These are phyloP conservation scores for Siniperca chuatsi DNA, from an alignment of 2,113 vertebrate species.

Conservation along the genomic window DNA sequence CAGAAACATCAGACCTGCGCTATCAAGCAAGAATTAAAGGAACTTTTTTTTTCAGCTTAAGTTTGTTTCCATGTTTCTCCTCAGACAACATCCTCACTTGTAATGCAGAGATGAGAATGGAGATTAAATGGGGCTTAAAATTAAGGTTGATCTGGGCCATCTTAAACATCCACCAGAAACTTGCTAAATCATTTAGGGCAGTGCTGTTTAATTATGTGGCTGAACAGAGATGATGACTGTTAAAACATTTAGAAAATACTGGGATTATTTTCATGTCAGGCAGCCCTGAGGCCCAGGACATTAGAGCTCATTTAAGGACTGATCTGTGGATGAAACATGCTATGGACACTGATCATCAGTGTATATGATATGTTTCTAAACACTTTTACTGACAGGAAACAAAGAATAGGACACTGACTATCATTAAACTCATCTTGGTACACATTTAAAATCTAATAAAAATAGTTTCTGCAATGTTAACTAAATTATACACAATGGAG, in stretches of 20 bases:
- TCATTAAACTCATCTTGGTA: neutral
- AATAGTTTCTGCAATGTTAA: neutral
- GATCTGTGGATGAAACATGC: slow-evolving; percentile 8
- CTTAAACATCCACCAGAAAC: slow-evolving; percentile 60
- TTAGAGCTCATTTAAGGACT: slow-evolving; percentile 35
- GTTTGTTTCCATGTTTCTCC: slow-evolving; percentile 67
- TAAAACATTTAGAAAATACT: slow-evolving; percentile 70
- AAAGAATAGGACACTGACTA: slow-evolving; percentile 10
- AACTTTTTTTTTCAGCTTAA: slow-evolving; percentile 37
- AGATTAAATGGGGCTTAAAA: slow-evolving; percentile 70
- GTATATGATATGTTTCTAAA: slow-evolving; percentile 18
- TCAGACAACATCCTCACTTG: slow-evolving; percentile 51
- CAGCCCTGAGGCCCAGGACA: slow-evolving; percentile 11
- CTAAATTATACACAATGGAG: neutral
- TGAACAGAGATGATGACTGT: slow-evolving; percentile 62
- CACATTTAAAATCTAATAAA: slow-evolving; percentile 18
- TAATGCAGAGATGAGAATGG: slow-evolving; percentile 43
- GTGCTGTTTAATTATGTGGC: slow-evolving; percentile 74
- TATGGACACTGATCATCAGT: slow-evolving; percentile 19
- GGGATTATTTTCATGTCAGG: slow-evolving; percentile 59
- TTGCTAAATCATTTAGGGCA: slow-evolving; percentile 69
- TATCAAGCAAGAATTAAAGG: slow-evolving; percentile 40
- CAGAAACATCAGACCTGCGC: slow-evolving; percentile 27
- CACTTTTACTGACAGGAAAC: slow-evolving; percentile 15
- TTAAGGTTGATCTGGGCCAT: slow-evolving; percentile 58